A percentile compares a stretch with the other conserved stretches of the same genome.
phyloP scores from a whole-genome alignment of 1,140 invertebrate genomes.

The Drosophila arawakana region DNA sequence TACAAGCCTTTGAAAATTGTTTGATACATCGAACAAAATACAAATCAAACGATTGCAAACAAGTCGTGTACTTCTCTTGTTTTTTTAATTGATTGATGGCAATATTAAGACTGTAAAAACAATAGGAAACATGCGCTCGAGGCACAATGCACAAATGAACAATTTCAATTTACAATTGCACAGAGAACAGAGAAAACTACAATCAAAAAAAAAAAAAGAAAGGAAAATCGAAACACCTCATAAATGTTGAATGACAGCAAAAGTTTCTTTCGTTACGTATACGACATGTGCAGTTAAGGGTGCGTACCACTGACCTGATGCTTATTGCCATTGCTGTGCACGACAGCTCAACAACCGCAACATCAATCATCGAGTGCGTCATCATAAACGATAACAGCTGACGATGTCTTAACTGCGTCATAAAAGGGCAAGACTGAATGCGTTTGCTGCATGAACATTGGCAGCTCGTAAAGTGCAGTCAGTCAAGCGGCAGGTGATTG shows the following conservation, averaged over 20 bases:
- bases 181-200: slow-evolving; percentile 26
- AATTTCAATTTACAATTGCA: slow-evolving; percentile 48
- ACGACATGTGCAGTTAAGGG: slow-evolving; percentile 31
- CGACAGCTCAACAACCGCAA: slow-evolving; percentile 34
- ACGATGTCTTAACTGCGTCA: slow-evolving; percentile 22
- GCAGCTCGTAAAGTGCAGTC: slow-evolving; percentile 68
- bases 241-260: slow-evolving; percentile 21
- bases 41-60: slow-evolving; percentile 68
- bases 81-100: slow-evolving; percentile 68
- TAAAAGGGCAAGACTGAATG: not conserved
- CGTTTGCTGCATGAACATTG: slow-evolving; percentile 46
- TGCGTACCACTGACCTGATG: not conserved
- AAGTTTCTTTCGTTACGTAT: slow-evolving; percentile 48
- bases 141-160: slow-evolving; percentile 46
- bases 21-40: slow-evolving; percentile 16
- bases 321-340: slow-evolving; percentile 1
- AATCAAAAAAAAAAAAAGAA: not conserved
- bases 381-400: slow-evolving; percentile 34
- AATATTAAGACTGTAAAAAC: slow-evolving; percentile 25
- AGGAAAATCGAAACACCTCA: slow-evolving; percentile 43
- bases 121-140: slow-evolving; percentile 30
- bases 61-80: slow-evolving; percentile 24
- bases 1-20: slow-evolving; percentile 29
- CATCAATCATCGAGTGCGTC: slow-evolving; percentile 51
- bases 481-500: slow-evolving; percentile 37